A percentile compares a stretch with the other conserved stretches of the same genome.
Conservation (phyloP, 1,140 invertebrate genomes). For the Calephelis nemesis region DNA sequence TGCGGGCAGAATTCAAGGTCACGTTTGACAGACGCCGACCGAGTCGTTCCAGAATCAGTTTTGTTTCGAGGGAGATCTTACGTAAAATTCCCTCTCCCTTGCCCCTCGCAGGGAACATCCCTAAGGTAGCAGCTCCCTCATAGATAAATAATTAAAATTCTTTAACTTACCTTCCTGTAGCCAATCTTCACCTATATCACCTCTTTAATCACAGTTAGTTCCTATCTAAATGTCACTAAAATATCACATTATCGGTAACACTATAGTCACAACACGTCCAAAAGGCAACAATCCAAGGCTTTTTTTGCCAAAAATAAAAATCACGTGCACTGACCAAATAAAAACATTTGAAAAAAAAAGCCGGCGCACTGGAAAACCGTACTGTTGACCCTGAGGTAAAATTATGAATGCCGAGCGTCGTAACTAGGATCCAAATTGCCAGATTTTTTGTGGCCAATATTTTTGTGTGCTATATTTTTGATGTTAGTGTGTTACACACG, state of each 20-base stretch:
- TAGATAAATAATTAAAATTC: slow-evolving; percentile 56
- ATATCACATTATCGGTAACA: slow-evolving; percentile 78
- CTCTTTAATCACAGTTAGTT: slow-evolving; percentile 77
- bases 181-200: slow-evolving; percentile 63
- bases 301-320: slow-evolving; percentile 65
- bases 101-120: slow-evolving; percentile 36
- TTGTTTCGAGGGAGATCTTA: slow-evolving; percentile 50
- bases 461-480: slow-evolving; percentile 71
- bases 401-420: slow-evolving; percentile 73
- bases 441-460: slow-evolving; percentile 75
- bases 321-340: slow-evolving; percentile 67
- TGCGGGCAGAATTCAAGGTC: slow-evolving; percentile 67
- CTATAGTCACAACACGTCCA: slow-evolving; percentile 75
- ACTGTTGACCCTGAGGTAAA: slow-evolving; percentile 72
- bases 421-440: slow-evolving; percentile 75
- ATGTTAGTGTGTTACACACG: slow-evolving; percentile 67
- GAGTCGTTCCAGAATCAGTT: slow-evolving; percentile 51
- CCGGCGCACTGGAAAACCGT: slow-evolving; percentile 62
- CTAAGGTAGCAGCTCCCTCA: slow-evolving; percentile 37
- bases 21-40: slow-evolving; percentile 57
- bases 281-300: slow-evolving; percentile 72
- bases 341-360: slow-evolving; percentile 73
- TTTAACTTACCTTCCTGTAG: slow-evolving; percentile 62
- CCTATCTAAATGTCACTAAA: slow-evolving; percentile 74
- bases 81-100: slow-evolving; percentile 48